A percentile compares a stretch with the other conserved stretches of the same genome.
Conservation (phyloP, 2,113 vertebrate genomes). For the Ctenomys sociabilis region DNA sequence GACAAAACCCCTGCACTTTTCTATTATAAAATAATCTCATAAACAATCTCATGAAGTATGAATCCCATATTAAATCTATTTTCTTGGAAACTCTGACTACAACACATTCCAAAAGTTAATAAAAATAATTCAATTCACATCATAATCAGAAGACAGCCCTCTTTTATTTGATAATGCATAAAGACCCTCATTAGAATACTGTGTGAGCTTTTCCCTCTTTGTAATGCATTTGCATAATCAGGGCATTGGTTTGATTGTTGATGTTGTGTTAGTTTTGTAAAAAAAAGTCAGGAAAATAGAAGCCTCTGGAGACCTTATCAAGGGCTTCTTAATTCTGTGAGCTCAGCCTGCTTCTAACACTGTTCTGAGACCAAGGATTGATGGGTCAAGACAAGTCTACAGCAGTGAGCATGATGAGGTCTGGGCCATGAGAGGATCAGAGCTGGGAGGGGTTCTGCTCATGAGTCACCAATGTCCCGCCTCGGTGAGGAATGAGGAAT, state of each 20-base stretch:
- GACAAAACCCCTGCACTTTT: no score
- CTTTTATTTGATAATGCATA: not conserved
- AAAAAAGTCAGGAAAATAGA: conserved; percentile 48
- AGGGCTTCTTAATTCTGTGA: conserved; percentile 47
- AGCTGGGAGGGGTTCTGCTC: not conserved
- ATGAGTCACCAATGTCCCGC: not conserved
- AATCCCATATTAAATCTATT: no score
- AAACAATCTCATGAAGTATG: no score
- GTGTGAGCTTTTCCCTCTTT: not conserved
- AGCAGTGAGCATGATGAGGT: not conserved
- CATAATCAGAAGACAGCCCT: not conserved
- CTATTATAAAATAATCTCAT: no score
- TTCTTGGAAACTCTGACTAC: no score
- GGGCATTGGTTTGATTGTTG: not conserved
- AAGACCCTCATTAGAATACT: not conserved
- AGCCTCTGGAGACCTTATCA: conserved; percentile 10
- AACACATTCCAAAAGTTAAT: not conserved
- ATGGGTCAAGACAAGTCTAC: not conserved
- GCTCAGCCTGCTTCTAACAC: not conserved
- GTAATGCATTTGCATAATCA: not conserved
- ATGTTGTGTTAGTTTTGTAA: conserved; percentile 66
- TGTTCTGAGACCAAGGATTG: conserved; percentile 36
- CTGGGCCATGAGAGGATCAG: not conserved
- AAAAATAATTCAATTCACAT: not conserved
- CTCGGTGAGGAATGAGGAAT: not conserved